A percentile compares a stretch with the other conserved stretches of the same genome.
Conservation (phyloP, 2,113 vertebrate species). For the Oriolus oriolus region DNA sequence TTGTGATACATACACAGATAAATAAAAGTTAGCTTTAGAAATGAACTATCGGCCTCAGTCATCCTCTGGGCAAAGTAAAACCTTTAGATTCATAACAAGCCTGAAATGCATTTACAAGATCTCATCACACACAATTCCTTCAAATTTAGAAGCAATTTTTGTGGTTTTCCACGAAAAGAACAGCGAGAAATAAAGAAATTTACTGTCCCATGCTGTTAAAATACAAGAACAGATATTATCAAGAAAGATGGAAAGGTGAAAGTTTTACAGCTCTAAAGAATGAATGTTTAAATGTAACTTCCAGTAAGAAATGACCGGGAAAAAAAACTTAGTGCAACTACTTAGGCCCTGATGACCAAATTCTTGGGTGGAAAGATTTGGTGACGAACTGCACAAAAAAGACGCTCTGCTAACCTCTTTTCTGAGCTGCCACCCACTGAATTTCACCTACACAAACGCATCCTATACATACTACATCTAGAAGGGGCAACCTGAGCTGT, state of each 20-base stretch:
- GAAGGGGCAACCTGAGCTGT: background rate
- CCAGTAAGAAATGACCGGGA: background rate
- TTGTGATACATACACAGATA: background rate
- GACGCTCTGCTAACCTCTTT: background rate
- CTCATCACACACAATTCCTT: slow-evolving; percentile 2
- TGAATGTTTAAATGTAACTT: slow-evolving; percentile 1
- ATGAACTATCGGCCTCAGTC: background rate
- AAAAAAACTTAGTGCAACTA: background rate
- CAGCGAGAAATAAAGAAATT: background rate
- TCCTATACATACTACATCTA: background rate
- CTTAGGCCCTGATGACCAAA: background rate
- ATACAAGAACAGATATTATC: slow-evolving; percentile 48
- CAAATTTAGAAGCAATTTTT: slow-evolving; percentile 25
- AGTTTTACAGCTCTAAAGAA: background rate
- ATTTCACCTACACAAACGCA: background rate
- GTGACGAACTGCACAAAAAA: background rate
- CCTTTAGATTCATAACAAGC: slow-evolving; percentile 31
- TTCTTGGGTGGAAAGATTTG: background rate
- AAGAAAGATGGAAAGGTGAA: slow-evolving; percentile 14
- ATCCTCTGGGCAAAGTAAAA: slow-evolving; percentile 19
- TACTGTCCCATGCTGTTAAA: slow-evolving; percentile 42
- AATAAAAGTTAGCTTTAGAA: background rate
- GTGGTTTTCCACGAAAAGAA: background rate
- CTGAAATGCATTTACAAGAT: slow-evolving; percentile 37
- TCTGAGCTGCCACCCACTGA: background rate